Evolutionary conservation across 2,113 vertebrate species (phyloP).

Genomic region (Boleophthalmus pectinirostris): DNA sequence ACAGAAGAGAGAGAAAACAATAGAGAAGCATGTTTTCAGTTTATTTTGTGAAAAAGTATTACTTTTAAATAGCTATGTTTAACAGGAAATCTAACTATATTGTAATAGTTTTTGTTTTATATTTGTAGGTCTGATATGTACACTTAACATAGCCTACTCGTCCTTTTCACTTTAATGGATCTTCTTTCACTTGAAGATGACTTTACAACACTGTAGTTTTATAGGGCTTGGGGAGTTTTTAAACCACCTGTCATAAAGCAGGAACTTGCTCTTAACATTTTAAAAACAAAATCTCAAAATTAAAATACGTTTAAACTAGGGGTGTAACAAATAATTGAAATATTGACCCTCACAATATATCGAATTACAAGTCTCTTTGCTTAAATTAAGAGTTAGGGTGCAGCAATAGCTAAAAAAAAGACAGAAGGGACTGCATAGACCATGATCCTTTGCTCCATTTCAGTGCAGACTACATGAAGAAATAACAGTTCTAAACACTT

Average conservation of each 20-base stretch:
- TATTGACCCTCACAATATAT: too few species aligned
- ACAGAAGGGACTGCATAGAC: too few species aligned
- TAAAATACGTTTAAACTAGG: background rate
- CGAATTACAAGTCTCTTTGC: too few species aligned
- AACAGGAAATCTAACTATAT: conserved; percentile 48
- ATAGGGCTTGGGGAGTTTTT: conserved; percentile 1
- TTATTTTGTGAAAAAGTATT: conserved; percentile 46
- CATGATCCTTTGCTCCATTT: too few species aligned
- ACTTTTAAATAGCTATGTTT: conserved; percentile 29
- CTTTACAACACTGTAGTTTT: conserved; percentile 67
- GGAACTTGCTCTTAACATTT: background rate
- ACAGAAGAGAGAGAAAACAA: conserved; percentile 12
- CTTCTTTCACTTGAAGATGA: conserved; percentile 27
- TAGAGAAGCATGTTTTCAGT: conserved; percentile 22
- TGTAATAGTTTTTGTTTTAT: conserved; percentile 10
- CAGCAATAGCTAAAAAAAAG: too few species aligned
- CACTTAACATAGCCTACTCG: conserved; percentile 23
- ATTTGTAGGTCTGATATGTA: conserved; percentile 22
- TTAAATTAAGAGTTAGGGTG: too few species aligned
- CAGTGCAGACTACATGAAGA: too few species aligned
- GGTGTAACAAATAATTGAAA: too few species aligned
- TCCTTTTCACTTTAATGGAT: conserved; percentile 12
- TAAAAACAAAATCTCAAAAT: background rate
- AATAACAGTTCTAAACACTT: too few species aligned
- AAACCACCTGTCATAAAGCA: background rate